Base-by-base conservation (phyloP, 2,888 invertebrate genomes). In the Eugnorisma glareosa region DNA sequence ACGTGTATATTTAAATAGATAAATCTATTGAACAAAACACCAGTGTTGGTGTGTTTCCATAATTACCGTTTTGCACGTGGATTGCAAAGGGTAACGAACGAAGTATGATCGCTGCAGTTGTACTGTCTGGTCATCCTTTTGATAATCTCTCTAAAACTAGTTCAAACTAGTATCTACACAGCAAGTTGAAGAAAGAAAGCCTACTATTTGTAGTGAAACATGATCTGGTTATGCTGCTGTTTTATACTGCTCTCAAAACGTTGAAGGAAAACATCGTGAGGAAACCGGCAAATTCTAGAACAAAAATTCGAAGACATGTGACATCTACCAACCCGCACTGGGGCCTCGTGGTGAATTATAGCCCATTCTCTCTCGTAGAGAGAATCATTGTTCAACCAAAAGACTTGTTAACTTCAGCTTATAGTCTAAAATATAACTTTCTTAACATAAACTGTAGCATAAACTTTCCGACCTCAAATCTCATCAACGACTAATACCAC, bases 11-110 rank as follows among this genome's bases (percentile, higher is more conserved):
- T n/a, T n/a, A n/a, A n/a, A n/a, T n/a, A n/a, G n/a, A n/a, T n/a
- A n/a, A n/a, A n/a, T 13, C 11, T 43, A 37, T 79, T 45, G 63
- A 68, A 54, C 37, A 45, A 40, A 40, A 28, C 18, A 28, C 11
- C 35, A 24, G 40, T 66, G 54, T 31, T 24, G 13, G 28, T 64
- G 21, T 48, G 48, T 79, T 79, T 64, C 67, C 73, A 74, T 74
- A 79, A 68, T 64, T 68, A 79, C 35, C 24, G 35, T 18, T 73
- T 73, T 54, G 21, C 37, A 54, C 43, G 28, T 59, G n/a, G 28
- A 37, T 77, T 31, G n/a, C n/a, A 45, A 73, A 43, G 40, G 21
- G 54, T 37, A 67, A 40, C 43, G 15, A 75, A 31, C 35, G 10
- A 31, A n/a, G n/a, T 28, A 48, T 18, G 54, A 48, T 77, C 51